A percentile compares a stretch with the other conserved stretches of the same genome.
Evolutionary conservation across 2,113 vertebrate genomes (phyloP).

Genomic region (Bujurquina vittata): DNA sequence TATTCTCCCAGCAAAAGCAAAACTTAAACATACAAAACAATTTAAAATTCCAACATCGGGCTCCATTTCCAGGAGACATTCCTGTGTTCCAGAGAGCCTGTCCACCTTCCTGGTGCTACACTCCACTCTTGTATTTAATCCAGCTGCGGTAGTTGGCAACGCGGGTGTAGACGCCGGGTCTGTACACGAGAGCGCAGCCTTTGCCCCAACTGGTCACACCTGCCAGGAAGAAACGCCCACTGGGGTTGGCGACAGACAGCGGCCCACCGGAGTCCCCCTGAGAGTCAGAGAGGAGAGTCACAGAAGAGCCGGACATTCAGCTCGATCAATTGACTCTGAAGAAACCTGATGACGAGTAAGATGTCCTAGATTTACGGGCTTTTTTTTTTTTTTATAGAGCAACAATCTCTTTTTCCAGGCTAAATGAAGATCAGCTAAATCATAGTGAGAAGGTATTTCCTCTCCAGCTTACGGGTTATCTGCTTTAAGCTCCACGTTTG

Average conservation of each 20-base stretch:
- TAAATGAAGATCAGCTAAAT: too few relatives aligned
- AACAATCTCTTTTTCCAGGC: too few relatives aligned
- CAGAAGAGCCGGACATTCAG: not conserved
- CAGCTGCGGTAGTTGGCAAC: constrained; percentile 84
- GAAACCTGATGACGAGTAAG: too few relatives aligned
- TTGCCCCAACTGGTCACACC: constrained; percentile 94
- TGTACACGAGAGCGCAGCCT: constrained; percentile 84
- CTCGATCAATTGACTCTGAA: too few relatives aligned
- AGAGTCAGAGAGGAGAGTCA: not conserved
- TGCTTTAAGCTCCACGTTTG: too few relatives aligned
- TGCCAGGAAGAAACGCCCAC: constrained; percentile 79
- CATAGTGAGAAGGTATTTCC: too few relatives aligned
- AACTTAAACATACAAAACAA: not conserved
- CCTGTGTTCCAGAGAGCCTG: not conserved
- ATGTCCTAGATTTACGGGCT: too few relatives aligned
- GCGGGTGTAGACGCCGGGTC: constrained; percentile 87
- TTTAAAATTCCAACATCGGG: not conserved
- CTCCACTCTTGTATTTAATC: constrained; percentile 75
- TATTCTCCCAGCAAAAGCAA: too few relatives aligned
- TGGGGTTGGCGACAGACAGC: constrained; percentile 77
- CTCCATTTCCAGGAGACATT: not conserved
- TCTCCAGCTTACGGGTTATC: too few relatives aligned
- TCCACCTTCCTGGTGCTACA: constrained; percentile 36
- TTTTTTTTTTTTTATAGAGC: too few relatives aligned
- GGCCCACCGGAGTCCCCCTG: constrained; percentile 94